These are phyloP conservation scores for Syngnathus typhle DNA, from an alignment of 2,113 vertebrate genomes.

Conservation along the genomic window DNA sequence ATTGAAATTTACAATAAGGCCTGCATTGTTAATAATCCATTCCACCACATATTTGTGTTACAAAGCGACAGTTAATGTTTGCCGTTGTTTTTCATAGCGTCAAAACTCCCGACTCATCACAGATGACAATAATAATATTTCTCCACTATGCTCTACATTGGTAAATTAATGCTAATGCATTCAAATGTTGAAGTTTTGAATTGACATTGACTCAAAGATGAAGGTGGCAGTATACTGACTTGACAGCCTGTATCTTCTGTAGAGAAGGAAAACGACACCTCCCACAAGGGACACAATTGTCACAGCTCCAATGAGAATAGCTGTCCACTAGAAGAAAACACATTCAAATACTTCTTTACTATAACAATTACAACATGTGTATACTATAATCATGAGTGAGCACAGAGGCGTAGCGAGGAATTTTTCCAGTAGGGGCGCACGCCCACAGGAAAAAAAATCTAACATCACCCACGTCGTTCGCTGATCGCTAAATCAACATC, in stretches of 20 bases:
- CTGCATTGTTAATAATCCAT: no score
- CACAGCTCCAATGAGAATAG: conserved; percentile 74
- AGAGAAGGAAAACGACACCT: conserved; percentile 71
- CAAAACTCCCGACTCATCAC: background rate
- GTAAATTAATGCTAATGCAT: no score
- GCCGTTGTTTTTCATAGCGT: background rate
- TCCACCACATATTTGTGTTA: no score
- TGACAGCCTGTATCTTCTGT: conserved; percentile 68
- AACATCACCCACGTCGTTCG: no score
- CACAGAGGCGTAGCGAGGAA: no score
- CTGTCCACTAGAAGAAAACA: conserved; percentile 69
- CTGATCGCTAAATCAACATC: no score
- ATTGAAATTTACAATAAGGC: no score
- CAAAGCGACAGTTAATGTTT: background rate
- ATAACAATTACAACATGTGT: background rate
- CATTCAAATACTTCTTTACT: background rate
- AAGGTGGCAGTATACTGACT: conserved; percentile 66
- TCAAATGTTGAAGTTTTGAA: background rate
- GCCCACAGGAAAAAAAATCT: no score
- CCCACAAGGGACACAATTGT: conserved; percentile 62
- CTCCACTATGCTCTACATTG: no score
- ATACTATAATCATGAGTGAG: background rate
- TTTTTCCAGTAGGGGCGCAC: no score
- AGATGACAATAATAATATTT: background rate
- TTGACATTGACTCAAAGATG: background rate